Evolutionary conservation across 2,797 vertebrate genomes (phyloP), one percentile per base, ranked within the genome.

Genomic region (Dryobates pubescens): DNA sequence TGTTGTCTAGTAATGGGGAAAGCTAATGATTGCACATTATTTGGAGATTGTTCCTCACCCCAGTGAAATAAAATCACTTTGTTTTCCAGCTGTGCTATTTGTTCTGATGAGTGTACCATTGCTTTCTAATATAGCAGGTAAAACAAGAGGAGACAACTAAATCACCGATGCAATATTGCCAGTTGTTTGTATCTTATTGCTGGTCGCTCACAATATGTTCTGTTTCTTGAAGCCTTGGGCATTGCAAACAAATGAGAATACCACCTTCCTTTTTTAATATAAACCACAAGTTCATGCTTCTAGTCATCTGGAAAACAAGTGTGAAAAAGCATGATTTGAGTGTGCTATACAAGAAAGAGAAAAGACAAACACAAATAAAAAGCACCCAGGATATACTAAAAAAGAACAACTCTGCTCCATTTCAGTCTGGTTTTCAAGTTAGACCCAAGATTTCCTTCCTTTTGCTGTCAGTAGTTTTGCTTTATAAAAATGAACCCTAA

Each of bases 231-330:
- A 91, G 80, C 95, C 88, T 53, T 41, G 56, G 77, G 93, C 90
- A 36, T 1, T 78, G 83, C 72, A 89, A 92, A 67, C 45, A 87
- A 91, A 80, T 45, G 32, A 87, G 38, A 74, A 72, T 59, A 56
- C 17, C 47, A 77, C 47, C 47, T 89, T 86, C 7, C 20, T 87
- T 92, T 92, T 88, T 72, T 24, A 93, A 95, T 87, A 95, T 74
- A 88, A 94, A 78, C n/a, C 72, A 85, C 63, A 78, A 76, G 41
- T 88, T 83, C 79, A 86, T 79, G 77, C 82, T 95, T 90, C 61
- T 77, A 86, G 74, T 88, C 74, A 74, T 74, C 51, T 54, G 69
- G 68, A 86, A 89, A 95, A 82, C 61, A 93, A 86, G 51, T 2
- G 2, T 57, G 41, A 70, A 91, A 92, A 95, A 80, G 18, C 20